Base-by-base conservation (phyloP, 2,113 vertebrate genomes). In the Elephas maximus region DNA sequence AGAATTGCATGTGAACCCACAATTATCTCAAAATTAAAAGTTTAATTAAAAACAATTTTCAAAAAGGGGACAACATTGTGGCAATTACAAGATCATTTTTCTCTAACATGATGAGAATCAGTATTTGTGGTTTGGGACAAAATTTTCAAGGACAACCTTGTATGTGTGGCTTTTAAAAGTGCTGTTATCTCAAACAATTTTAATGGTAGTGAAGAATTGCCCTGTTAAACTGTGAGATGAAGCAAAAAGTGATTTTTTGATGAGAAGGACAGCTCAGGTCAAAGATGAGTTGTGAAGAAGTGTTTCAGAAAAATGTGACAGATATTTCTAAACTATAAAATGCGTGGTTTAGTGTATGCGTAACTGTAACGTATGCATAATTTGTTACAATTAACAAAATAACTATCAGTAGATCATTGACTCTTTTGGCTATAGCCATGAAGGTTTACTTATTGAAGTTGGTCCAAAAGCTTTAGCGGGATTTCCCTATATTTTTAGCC, bases 241-340 rank as follows among this genome's bases (percentile, higher is more conserved):
- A 10, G 41, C n/a, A 63, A 90, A 84, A 89, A 48, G 12, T 62
- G 51, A 79, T 51, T 84, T 26, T 78, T n/a, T 20, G 10, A 51
- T 89, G 33, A 89, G 45, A 90, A 78, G 78, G 48, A 26, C n/a
- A 45, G 37, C 41, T 18, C 26, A 57, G 5, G 8, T 90, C 33
- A 78, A 90, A 91, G 51, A 73, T 28, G 21, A 90, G 79, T 69
- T 73, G 21, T 37, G 44, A 73, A 79, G 62, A 63, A 73, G 2
- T 69, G 10, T 90, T 84, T 93, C 41, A 48, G 26, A 96, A 84
- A 84, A 88, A 63, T 73, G 6, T 62, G 79, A 82, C n/a, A 67
- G 60, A 14, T 74, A 71, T 84, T 85, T 90, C 41, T 90, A 53
- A 85, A 79, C 63, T 26, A 69, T 69, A 67, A 24, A 63, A 48